Conservation (phyloP, 1,140 invertebrate species). For the Doryteuthis pealeii region DNA sequence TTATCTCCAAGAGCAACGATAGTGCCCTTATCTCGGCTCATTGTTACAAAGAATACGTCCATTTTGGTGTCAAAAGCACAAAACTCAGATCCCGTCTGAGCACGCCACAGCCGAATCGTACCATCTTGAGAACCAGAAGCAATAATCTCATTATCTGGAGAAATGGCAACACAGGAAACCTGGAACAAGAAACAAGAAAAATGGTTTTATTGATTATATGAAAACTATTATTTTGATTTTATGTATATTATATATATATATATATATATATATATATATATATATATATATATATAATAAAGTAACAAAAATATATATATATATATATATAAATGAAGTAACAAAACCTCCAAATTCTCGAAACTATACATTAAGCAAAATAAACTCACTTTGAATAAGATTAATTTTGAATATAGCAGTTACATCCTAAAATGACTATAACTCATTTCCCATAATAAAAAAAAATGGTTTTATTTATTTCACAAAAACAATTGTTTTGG, state of each 20-base stretch:
- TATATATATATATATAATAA: background rate
- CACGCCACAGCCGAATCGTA: constrained; percentile 58
- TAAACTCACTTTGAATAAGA: too few relatives aligned
- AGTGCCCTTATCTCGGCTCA: constrained; percentile 56
- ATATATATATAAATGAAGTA: too few relatives aligned
- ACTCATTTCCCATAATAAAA: too few relatives aligned
- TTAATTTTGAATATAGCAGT: too few relatives aligned
- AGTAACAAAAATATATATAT: too few relatives aligned
- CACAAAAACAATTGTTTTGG: too few relatives aligned
- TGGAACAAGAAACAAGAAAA: constrained; percentile 22
- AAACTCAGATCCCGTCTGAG: constrained; percentile 51
- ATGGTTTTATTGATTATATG: background rate
- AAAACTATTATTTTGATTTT: background rate
- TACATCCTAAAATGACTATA: too few relatives aligned
- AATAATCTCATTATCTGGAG: constrained; percentile 55
- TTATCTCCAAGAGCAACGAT: constrained; percentile 61
- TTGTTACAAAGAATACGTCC: constrained; percentile 57
- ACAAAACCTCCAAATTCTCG: background rate
- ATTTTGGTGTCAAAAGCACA: constrained; percentile 55
- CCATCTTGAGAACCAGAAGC: constrained; percentile 58
- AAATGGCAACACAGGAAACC: constrained; percentile 58
- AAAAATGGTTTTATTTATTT: too few relatives aligned
- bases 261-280: background rate
- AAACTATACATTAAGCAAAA: background rate
- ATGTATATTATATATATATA: constrained; percentile 6